Evolutionary conservation across 2,888 invertebrate genomes (phyloP), one percentile per base, ranked within the genome.

Genomic region (Torymus tubicola): DNA sequence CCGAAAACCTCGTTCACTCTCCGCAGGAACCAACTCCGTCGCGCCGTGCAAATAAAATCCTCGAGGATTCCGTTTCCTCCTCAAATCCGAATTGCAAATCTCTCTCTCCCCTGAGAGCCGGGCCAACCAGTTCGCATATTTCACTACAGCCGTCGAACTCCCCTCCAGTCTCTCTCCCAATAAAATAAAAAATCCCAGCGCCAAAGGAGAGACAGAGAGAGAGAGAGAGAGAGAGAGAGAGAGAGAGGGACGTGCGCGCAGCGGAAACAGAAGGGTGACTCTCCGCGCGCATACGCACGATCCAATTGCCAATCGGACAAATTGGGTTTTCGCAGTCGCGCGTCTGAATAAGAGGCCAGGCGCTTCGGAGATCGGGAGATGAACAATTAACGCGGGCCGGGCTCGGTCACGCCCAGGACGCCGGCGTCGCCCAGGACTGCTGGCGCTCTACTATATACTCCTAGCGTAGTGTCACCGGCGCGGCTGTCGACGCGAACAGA

Each of bases 351-450:
- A 64, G 72, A 72, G 72, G 64, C 72, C 52, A n/a, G 21, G 31
- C 16, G 61, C 50, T n/a, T n/a, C n/a, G n/a, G n/a, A 53, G 64
- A 74, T 69, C 63, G 73, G 76, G 80, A 82, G 90, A 91, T 90
- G 90, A 91, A 90, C 90, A 91, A 90, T 91, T 91, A 91, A 88
- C 87, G 31, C 60, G 82, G 87, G 88, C 85, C 85, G 87, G 85
- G 83, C 81, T 58, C 69, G 86, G 67, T 85, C 86, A 81, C 90
- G 89, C 90, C 90, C 89, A 88, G 86, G 85, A 87, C 83, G 87
- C 86, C 85, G 61, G 18, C 70, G 84, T 85, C 82, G 86, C 83
- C 85, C 84, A 85, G 84, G 85, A 85, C 84, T 31, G 31, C 83
- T 83, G 84, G 73, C 18, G 18, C 57, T 18, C 61, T 14, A 2